A percentile compares a stretch with the other conserved stretches of the same genome.
phyloP scores from a whole-genome alignment of 2,888 invertebrate genomes.

The Falcaria lacertinaria region DNA sequence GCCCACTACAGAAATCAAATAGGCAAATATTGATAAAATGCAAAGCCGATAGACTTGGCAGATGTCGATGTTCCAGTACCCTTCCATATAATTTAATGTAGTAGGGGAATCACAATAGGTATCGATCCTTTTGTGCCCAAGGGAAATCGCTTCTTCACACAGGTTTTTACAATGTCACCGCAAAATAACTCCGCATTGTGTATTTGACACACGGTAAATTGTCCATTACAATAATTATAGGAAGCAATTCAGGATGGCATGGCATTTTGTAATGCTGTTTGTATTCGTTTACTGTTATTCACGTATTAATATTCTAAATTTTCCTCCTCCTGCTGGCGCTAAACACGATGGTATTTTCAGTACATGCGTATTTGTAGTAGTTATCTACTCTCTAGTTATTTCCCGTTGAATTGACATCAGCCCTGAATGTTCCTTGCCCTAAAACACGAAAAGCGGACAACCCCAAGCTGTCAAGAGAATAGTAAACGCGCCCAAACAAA shows the following conservation, averaged over 20 bases:
- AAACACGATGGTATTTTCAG: no score
- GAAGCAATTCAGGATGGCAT: not conserved
- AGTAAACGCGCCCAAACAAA: conserved; percentile 12
- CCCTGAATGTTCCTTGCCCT: not conserved
- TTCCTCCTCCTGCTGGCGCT: no score
- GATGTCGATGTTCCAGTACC: conserved; percentile 55
- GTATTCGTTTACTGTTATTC: no score
- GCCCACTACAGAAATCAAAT: conserved; percentile 49
- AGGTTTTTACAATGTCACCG: conserved; percentile 48
- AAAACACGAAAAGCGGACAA: not conserved
- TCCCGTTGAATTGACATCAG: not conserved
- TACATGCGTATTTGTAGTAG: no score
- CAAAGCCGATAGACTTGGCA: conserved; percentile 61
- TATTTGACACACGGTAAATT: conserved; percentile 9
- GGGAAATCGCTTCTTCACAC: conserved; percentile 54
- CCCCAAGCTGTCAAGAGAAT: not conserved
- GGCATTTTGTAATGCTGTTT: not conserved
- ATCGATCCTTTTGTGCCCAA: conserved; percentile 60
- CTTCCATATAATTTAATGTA: conserved; percentile 64
- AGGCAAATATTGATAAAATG: conserved; percentile 67
- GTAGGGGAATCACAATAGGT: conserved; percentile 66
- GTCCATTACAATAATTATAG: conserved; percentile 7
- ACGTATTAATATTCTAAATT: no score
- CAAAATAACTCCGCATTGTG: conserved; percentile 36
- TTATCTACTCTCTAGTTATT: not conserved